phyloP scores from a whole-genome alignment of 2,113 vertebrate species.

The Chionodraco myersi region DNA sequence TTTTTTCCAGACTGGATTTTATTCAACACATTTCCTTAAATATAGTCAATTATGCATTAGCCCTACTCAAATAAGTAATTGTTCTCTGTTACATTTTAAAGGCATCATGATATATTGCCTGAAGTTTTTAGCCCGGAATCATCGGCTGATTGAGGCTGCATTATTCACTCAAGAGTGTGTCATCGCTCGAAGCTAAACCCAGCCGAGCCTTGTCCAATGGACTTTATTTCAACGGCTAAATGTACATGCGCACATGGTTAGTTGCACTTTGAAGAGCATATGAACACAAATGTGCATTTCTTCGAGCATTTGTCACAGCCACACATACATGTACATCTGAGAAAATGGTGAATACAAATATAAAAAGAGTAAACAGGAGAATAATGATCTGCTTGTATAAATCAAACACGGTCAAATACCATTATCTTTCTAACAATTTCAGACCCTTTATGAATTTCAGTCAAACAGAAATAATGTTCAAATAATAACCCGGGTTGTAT shows the following conservation, averaged over 20 bases:
- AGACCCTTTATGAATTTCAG: constrained; percentile 14
- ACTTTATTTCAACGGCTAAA: constrained; percentile 74
- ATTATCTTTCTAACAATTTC: neutral
- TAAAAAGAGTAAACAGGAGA: neutral
- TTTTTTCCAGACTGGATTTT: constrained; percentile 15
- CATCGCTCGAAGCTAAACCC: constrained; percentile 73
- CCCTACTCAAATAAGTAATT: constrained; percentile 65
- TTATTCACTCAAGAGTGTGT: constrained; percentile 81
- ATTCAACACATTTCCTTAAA: constrained; percentile 34
- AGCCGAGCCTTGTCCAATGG: constrained; percentile 72
- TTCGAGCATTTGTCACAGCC: neutral
- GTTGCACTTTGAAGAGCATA: constrained; percentile 61
- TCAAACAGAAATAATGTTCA: constrained; percentile 50
- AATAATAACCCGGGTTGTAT: constrained; percentile 6
- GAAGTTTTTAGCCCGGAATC: constrained; percentile 61
- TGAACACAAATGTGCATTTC: constrained; percentile 24
- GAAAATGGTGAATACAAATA: constrained; percentile 3
- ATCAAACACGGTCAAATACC: too few species aligned
- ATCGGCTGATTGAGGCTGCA: constrained; percentile 67
- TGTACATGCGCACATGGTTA: constrained; percentile 45
- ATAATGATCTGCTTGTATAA: constrained; percentile 23
- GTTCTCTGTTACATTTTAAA: constrained; percentile 68
- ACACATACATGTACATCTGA: neutral
- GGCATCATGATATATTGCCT: constrained; percentile 58
- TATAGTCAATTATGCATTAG: constrained; percentile 47